phyloP scores from a whole-genome alignment of 2,888 invertebrate species.

The Molanna angustata region DNA sequence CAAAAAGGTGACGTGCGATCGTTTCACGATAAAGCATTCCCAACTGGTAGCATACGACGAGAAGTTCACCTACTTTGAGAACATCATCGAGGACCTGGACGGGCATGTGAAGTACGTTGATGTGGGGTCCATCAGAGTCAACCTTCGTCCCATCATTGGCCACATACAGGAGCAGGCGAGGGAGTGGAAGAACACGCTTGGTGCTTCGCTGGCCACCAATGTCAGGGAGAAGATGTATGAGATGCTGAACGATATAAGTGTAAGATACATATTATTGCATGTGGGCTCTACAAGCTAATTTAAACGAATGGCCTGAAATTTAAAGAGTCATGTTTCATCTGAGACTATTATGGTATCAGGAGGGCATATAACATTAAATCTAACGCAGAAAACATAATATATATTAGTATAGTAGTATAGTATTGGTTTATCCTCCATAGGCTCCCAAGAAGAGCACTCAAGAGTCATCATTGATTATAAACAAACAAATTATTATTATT shows the following conservation, averaged over 20 bases:
- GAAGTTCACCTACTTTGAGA: slow-evolving; percentile 79
- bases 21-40: slow-evolving; percentile 64
- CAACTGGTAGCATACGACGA: slow-evolving; percentile 69
- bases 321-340: too few species aligned
- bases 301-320: too few species aligned
- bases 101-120: slow-evolving; percentile 59
- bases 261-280: too few species aligned
- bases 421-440: too few species aligned
- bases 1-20: slow-evolving; percentile 70
- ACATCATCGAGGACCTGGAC: slow-evolving; percentile 66
- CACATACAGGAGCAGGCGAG: slow-evolving; percentile 70
- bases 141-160: slow-evolving; percentile 67
- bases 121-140: slow-evolving; percentile 69
- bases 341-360: too few species aligned
- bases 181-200: slow-evolving; percentile 77
- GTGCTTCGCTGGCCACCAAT: slow-evolving; percentile 62
- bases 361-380: too few species aligned
- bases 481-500: too few species aligned
- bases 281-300: too few species aligned
- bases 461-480: too few species aligned
- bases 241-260: slow-evolving; percentile 68
- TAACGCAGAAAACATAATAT: too few species aligned
- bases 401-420: too few species aligned
- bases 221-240: slow-evolving; percentile 66
- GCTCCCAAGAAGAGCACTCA: too few species aligned